These are phyloP conservation scores for Kryphioiulus occultus DNA, from an alignment of 2,888 invertebrate species.

Conservation along the genomic window DNA sequence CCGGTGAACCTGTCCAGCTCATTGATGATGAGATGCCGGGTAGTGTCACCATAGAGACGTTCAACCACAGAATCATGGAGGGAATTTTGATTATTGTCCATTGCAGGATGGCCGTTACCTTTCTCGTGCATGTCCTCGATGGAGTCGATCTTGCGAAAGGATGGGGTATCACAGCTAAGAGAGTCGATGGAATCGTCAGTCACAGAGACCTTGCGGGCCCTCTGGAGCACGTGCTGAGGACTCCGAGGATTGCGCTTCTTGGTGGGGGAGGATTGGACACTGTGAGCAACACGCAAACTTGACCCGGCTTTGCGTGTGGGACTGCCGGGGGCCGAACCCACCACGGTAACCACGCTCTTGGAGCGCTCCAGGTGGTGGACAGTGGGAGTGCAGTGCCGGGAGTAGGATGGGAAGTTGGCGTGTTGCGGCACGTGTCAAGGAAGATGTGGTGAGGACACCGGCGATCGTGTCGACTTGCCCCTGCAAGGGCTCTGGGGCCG, in stretches of 20 bases:
- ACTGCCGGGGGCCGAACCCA: slow-evolving; percentile 12
- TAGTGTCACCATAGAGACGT: background rate
- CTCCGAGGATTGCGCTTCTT: background rate
- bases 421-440: slow-evolving; percentile 50
- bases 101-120: background rate
- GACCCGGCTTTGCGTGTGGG: slow-evolving; percentile 30
- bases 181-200: background rate
- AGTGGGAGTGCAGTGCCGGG: slow-evolving; percentile 6
- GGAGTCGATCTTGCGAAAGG: background rate
- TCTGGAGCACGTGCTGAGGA: background rate
- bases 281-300: slow-evolving; percentile 45
- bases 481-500: background rate
- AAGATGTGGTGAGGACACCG: slow-evolving; percentile 22
- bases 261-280: background rate
- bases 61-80: background rate
- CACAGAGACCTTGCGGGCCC: background rate
- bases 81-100: slow-evolving; percentile 43
- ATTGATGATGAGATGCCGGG: background rate
- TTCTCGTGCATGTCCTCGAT: background rate
- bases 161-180: background rate
- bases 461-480: background rate
- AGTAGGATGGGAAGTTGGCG: slow-evolving; percentile 25
- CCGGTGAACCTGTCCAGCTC: background rate
- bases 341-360: slow-evolving; percentile 39
- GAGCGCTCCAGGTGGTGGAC: slow-evolving; percentile 7